Evolutionary conservation across 2,888 invertebrate species (phyloP), one percentile per base, ranked within the genome.

Genomic region (Chymomyza procnemis): DNA sequence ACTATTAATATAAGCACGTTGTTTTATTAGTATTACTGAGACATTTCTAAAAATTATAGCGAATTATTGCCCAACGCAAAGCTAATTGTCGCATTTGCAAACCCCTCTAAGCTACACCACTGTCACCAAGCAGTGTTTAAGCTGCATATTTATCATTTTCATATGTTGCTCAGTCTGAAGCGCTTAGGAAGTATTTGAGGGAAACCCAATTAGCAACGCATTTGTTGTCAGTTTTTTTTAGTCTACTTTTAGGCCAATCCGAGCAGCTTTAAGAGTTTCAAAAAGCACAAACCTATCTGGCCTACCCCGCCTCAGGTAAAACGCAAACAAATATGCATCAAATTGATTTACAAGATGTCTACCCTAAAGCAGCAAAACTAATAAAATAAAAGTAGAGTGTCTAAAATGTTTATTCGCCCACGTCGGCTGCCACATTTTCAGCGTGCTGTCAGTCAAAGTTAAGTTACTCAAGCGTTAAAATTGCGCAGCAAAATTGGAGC

Each of bases 391-490:
- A 63, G 62, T 58, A 58, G 55, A 69, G 67, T 63, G 57, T 50
- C 60, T 66, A 52, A 47, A 48, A 69, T 67, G 73, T 73, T 68
- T 67, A 59, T 60, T 46, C 34, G 9, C 2, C 34, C 34, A 41
- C 34, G 34, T 2, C 34, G 9, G 12, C 34, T 41, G 34, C 34
- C 34, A 41, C 12, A 1, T 26, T 8, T 26, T 6, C 26, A 12
- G 34, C 34, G 12, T 74, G 56, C 85, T 80, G 85, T 64, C 80
- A 79, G 85, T 79, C 86, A 85, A 87, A 80, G 85, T 77, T 84
- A 85, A 87, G 72, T 78, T 80, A 89, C 74, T 89, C 81, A 88
- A 83, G 88, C 88, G 89, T 89, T 88, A 88, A 89, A 88, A 88
- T 89, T 87, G 79, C 74, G 58, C 76, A 78, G 68, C 56, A 75